Percentiles rank a stretch among this genome's conserved stretches.
These are phyloP conservation scores for Acanthisitta chloris DNA, from an alignment of 2,113 vertebrate species.

Conservation along the genomic window DNA sequence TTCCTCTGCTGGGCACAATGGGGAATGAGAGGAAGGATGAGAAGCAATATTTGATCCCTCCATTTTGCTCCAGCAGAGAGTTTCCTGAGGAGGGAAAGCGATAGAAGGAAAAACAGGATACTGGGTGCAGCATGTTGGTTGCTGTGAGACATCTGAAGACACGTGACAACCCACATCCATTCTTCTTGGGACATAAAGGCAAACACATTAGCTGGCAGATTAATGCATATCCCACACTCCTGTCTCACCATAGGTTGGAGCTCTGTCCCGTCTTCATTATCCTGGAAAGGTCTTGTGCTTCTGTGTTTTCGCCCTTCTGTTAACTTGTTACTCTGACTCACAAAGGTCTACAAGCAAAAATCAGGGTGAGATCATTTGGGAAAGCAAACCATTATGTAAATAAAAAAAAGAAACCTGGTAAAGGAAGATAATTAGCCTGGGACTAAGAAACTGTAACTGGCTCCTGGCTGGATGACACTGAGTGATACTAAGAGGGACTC, in stretches of 20 bases:
- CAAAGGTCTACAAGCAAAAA: slow-evolving; percentile 62
- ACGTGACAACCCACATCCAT: background rate
- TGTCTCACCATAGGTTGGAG: slow-evolving; percentile 66
- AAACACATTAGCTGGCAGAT: background rate
- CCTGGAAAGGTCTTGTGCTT: background rate
- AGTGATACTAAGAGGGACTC: background rate
- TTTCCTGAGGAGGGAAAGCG: background rate
- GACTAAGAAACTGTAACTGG: background rate
- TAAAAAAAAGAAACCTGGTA: background rate
- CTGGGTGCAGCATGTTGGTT: background rate
- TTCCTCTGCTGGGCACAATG: background rate
- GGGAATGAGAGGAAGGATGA: background rate
- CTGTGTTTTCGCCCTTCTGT: background rate
- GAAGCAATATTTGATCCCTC: background rate
- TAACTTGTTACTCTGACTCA: slow-evolving; percentile 62
- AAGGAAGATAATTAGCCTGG: background rate
- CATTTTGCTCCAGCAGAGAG: background rate
- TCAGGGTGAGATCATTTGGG: background rate
- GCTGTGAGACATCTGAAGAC: background rate
- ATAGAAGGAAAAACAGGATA: background rate
- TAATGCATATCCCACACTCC: background rate
- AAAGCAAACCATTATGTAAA: background rate
- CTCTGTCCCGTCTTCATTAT: slow-evolving; percentile 70
- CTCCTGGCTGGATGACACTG: background rate
- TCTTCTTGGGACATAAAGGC: background rate